These are phyloP conservation scores for Crotalus tigris DNA, from an alignment of 2,113 vertebrate species.

Conservation along the genomic window DNA sequence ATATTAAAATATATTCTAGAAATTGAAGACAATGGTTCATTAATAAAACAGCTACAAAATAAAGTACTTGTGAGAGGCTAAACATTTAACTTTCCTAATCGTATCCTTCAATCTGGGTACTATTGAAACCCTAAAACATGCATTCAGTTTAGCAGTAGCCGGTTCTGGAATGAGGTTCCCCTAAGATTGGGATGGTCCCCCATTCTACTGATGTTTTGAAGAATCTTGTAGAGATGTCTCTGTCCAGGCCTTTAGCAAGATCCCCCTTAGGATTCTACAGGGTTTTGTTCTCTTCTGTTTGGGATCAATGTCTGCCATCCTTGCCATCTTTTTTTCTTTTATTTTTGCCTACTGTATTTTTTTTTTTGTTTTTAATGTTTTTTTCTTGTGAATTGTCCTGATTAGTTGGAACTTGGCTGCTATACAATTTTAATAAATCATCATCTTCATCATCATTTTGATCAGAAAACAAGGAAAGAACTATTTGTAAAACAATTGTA, in stretches of 20 bases:
- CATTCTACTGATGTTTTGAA: not conserved
- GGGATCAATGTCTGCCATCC: not conserved
- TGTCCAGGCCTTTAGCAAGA: not conserved
- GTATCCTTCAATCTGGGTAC: not conserved
- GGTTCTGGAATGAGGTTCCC: not conserved
- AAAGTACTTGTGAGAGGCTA: not conserved
- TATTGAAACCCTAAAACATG: not conserved
- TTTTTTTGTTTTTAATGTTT: not conserved
- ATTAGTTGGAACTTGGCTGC: not conserved
- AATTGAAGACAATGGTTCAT: not conserved
- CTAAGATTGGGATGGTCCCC: not conserved
- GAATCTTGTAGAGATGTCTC: not conserved
- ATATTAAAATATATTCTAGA: constrained; percentile 41
- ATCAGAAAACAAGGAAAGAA: constrained; percentile 12
- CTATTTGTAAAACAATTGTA: not conserved
- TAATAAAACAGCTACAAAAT: not conserved
- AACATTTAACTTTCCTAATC: constrained; percentile 7
- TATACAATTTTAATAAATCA: not conserved
- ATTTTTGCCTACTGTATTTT: not conserved
- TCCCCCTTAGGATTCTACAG: not conserved
- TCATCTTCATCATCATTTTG: not conserved
- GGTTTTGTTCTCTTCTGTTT: not conserved
- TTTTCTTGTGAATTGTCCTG: not conserved
- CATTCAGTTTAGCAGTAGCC: not conserved
- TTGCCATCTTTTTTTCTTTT: not conserved